Percentiles rank a stretch among this genome's conserved stretches.
phyloP scores from a whole-genome alignment of 2,888 invertebrate genomes.

The Lithophane leautieri region DNA sequence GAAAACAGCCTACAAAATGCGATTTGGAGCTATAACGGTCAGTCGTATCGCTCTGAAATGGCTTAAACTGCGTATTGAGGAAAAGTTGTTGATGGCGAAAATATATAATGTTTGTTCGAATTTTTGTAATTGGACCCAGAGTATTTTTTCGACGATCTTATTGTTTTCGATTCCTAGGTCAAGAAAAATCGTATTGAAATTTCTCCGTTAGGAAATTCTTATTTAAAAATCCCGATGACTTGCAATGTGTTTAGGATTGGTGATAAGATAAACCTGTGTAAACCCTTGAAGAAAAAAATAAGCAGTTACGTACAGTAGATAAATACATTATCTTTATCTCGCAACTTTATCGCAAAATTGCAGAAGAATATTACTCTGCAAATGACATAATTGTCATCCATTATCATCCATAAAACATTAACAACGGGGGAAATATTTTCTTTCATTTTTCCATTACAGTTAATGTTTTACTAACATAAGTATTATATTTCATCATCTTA shows the following conservation, averaged over 20 bases:
- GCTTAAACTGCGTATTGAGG: slow-evolving; percentile 23
- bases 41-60: slow-evolving; percentile 45
- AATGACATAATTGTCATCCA: slow-evolving; percentile 33
- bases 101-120: slow-evolving; percentile 16
- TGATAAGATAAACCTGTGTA: background rate
- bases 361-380: background rate
- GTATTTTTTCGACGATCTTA: background rate
- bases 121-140: slow-evolving; percentile 18
- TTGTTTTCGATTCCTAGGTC: background rate
- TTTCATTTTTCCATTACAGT: slow-evolving; percentile 1
- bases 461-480: slow-evolving; percentile 1
- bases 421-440: background rate
- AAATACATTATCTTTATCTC: background rate
- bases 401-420: slow-evolving; percentile 9
- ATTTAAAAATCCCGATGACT: background rate
- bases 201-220: background rate
- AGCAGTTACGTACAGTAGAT: too few species aligned
- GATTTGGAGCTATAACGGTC: slow-evolving; percentile 28
- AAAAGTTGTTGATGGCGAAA: slow-evolving; percentile 46
- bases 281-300: background rate
- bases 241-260: background rate
- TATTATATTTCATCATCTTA: background rate
- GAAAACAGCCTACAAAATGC: slow-evolving; percentile 33
- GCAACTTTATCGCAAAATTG: background rate
- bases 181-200: background rate